Conservation (phyloP, 2,113 vertebrate genomes). For the Sceloporus undulatus region DNA sequence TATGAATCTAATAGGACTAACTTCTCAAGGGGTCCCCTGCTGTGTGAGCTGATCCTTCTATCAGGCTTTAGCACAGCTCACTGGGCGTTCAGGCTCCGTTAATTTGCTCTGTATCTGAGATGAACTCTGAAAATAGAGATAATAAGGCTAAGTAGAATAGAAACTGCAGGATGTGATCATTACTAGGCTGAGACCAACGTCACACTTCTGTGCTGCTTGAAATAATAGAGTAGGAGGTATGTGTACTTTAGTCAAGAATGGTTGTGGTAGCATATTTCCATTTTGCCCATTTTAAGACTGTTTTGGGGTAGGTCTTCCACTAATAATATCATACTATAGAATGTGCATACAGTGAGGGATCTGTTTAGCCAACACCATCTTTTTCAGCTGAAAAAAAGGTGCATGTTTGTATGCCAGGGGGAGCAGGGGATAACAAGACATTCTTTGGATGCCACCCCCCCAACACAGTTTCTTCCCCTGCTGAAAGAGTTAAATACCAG, state of each 20-base stretch:
- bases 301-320: too few relatives aligned
- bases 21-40: neutral
- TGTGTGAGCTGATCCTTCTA: neutral
- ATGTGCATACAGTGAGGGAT: too few relatives aligned
- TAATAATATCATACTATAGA: too few relatives aligned
- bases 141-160: neutral
- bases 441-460: too few relatives aligned
- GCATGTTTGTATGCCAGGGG: too few relatives aligned
- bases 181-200: neutral
- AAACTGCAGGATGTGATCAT: neutral
- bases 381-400: too few relatives aligned
- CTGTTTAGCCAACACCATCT: too few relatives aligned
- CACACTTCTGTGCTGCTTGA: neutral
- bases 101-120: neutral
- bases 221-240: neutral
- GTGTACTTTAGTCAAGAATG: neutral
- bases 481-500: neutral
- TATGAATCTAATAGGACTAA: neutral
- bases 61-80: neutral
- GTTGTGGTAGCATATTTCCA: too few relatives aligned
- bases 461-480: too few relatives aligned
- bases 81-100: neutral
- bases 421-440: too few relatives aligned
- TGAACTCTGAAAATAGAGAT: neutral
- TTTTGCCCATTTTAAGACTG: too few relatives aligned